Percentiles rank a stretch among this genome's conserved stretches.
Conservation (phyloP, 1,140 invertebrate species). For the Drosophila willistoni region DNA sequence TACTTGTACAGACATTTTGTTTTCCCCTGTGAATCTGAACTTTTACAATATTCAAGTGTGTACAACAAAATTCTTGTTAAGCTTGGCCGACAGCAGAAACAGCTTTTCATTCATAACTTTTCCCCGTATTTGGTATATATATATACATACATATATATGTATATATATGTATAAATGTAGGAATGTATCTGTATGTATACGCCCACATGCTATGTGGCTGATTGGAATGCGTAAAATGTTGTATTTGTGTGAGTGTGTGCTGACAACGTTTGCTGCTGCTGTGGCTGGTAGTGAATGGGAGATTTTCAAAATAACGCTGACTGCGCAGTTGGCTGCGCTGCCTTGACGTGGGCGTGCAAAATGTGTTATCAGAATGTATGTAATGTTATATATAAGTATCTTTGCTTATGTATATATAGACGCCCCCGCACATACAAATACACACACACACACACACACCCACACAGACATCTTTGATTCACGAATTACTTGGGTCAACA, state of each 20-base stretch:
- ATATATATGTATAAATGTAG: constrained; percentile 3
- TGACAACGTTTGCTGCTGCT: constrained; percentile 31
- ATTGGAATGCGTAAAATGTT: constrained; percentile 79
- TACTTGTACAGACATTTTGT: background rate
- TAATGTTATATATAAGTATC: constrained; percentile 38
- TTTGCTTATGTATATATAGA: background rate
- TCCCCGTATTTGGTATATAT: constrained; percentile 1
- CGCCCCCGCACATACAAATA: background rate
- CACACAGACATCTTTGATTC: constrained; percentile 51
- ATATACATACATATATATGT: constrained; percentile 1
- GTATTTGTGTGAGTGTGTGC: constrained; percentile 32
- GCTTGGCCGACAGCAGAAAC: constrained; percentile 34
- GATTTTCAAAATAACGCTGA: constrained; percentile 51
- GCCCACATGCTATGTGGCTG: constrained; percentile 66
- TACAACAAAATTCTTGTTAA: constrained; percentile 42
- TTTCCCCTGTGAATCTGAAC: background rate
- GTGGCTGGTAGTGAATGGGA: constrained; percentile 64
- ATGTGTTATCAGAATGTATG: constrained; percentile 70
- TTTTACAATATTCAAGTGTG: constrained; percentile 28
- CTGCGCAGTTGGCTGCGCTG: constrained; percentile 24
- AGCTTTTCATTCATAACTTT: constrained; percentile 80
- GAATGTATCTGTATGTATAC: constrained; percentile 34
- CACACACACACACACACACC: constrained; percentile 19
- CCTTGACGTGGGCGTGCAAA: constrained; percentile 68
- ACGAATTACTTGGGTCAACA: constrained; percentile 67